Evolutionary conservation across 2,888 invertebrate species (phyloP).

Genomic region (Hololepta plana): DNA sequence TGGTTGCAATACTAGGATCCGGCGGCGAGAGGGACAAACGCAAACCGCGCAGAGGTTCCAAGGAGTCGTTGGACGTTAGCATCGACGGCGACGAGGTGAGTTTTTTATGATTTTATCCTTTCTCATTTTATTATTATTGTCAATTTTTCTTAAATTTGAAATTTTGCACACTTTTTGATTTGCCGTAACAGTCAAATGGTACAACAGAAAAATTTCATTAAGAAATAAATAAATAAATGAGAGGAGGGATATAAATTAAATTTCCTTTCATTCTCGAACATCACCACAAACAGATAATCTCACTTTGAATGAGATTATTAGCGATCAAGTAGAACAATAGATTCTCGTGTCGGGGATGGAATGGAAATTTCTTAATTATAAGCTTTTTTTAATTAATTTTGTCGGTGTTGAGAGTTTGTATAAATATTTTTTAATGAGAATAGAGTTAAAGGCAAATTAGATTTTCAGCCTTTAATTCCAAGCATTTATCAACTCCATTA

Average conservation of each 20-base stretch:
- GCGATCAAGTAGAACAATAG: no score
- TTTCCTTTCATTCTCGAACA: no score
- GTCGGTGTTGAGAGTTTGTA: background rate
- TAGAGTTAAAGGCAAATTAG: conserved; percentile 2
- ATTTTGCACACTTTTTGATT: background rate
- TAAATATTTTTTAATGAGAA: conserved; percentile 1
- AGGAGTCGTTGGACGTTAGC: conserved; percentile 53
- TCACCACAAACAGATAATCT: no score
- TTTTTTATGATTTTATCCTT: conserved; percentile 12
- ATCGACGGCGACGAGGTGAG: conserved; percentile 60
- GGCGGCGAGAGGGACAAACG: conserved; percentile 24
- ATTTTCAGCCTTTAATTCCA: conserved; percentile 5
- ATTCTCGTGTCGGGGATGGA: no score
- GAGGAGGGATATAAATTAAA: conserved; percentile 7
- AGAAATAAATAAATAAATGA: background rate
- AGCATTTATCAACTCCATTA: conserved; percentile 23
- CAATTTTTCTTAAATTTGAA: no score
- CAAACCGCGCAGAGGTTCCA: conserved; percentile 44
- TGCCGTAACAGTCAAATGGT: background rate
- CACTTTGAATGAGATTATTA: no score
- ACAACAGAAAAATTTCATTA: background rate
- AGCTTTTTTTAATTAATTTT: background rate
- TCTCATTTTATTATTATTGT: no score
- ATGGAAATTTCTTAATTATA: background rate
- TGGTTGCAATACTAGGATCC: conserved; percentile 45